Percentiles rank a stretch among this genome's conserved stretches.
Conservation (phyloP, 2,113 vertebrate genomes). For the Callipepla californica region DNA sequence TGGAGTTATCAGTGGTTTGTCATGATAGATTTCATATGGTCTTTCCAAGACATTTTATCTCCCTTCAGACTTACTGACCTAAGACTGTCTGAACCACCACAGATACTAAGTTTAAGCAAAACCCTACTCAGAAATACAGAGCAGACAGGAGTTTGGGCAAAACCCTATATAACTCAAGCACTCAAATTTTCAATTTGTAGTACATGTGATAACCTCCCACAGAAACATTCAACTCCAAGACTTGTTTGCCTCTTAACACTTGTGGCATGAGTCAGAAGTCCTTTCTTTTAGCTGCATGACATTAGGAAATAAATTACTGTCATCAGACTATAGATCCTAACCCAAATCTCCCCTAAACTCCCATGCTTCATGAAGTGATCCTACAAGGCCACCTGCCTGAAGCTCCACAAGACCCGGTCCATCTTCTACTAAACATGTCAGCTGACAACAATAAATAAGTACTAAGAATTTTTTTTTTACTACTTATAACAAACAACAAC, state of each 20-base stretch:
- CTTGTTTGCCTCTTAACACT: not conserved
- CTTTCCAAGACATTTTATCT: slow-evolving; percentile 45
- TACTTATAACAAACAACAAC: not conserved
- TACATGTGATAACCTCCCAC: not conserved
- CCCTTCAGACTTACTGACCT: slow-evolving; percentile 69
- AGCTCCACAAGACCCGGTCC: not conserved
- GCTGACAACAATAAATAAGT: fast-evolving
- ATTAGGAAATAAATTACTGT: not conserved
- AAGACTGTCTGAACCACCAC: slow-evolving; percentile 11
- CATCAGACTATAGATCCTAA: not conserved
- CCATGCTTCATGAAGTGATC: not conserved
- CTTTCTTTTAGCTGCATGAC: not conserved
- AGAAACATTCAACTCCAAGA: not conserved
- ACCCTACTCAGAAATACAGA: not conserved
- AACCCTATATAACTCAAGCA: not conserved
- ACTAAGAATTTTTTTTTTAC: not conserved
- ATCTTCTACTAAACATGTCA: not conserved
- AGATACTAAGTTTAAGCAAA: not conserved
- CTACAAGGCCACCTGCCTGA: not conserved
- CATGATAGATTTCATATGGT: slow-evolving; percentile 76
- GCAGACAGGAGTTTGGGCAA: not conserved
- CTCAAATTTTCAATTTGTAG: not conserved
- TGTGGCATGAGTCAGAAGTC: not conserved
- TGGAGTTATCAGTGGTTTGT: slow-evolving; percentile 77
- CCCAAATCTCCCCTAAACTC: not conserved